Base-by-base conservation (phyloP, 1,140 invertebrate species). In the Steinernema khuongi region DNA sequence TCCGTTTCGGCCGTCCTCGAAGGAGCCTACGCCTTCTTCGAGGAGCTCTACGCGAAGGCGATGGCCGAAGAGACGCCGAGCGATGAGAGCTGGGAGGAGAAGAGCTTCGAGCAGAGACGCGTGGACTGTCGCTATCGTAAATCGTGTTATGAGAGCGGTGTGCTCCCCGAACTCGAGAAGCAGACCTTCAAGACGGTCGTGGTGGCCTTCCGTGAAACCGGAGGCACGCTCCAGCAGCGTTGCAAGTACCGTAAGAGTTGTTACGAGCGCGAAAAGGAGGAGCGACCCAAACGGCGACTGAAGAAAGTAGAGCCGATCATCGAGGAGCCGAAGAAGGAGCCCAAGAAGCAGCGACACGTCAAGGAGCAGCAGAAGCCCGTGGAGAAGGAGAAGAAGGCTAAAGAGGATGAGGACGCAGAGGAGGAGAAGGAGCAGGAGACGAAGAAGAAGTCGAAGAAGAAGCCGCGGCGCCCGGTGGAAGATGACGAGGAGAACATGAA, bases 401-500 rank as follows among this genome's bases (percentile, higher is more conserved):
- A 60, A 60, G 50, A 26, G 11, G 50, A 60, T 4, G 50, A 60
- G 4, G 19, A 60, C 22, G 22, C 4, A 14, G 19, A 22, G 14
- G 50, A 60, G 50, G 50, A 60, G 22, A 22, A 60, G 26, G 50
- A 60, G 50, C 4, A 41, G 36, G 36, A 41, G n/a, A 7, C 7
- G 36, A 41, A 60, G 26, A 22, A 11, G 50, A 60, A 60, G 50
- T 7, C 19, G 50, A 60, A 60, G 50, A 14, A 14, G 26, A 60
- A 60, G 50, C 14, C 50, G 2, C 50, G 50, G 7, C 14, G 26
- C 4, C 50, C 50, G 11, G 11, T 60, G 7, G 50, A 60, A n/a
- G 50, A 60, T 4, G 50, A 60, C 50, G 50, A 60, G 26, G 50
- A 60, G 50, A 26, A 60, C 50, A 60, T 60, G 50, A 60, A n/a